These are phyloP conservation scores for Catharus bicknelli DNA, from an alignment of 2,113 vertebrate species.

Conservation along the genomic window DNA sequence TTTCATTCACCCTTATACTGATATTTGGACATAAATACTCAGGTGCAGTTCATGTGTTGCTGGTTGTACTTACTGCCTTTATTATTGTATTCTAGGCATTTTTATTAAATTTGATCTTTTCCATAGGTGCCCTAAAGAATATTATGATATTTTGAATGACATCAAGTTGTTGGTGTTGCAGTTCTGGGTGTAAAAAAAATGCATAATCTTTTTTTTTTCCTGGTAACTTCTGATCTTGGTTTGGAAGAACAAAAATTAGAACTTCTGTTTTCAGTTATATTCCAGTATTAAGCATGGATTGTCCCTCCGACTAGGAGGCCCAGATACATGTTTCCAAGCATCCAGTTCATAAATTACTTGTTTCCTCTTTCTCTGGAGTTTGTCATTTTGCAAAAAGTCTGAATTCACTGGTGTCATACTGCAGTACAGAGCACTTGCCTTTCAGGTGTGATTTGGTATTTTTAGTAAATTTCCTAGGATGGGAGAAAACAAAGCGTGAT, in stretches of 20 bases:
- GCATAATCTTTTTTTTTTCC: background rate
- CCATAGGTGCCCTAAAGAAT: background rate
- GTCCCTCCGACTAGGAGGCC: background rate
- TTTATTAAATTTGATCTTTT: background rate
- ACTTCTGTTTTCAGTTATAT: background rate
- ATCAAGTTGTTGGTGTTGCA: background rate
- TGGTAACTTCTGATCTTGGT: background rate
- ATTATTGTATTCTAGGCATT: background rate
- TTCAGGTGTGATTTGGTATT: background rate
- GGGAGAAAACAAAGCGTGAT: background rate
- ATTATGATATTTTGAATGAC: background rate
- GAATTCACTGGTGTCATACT: background rate
- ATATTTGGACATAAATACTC: background rate
- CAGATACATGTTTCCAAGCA: background rate
- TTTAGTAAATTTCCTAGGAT: background rate
- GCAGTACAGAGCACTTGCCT: accelerated
- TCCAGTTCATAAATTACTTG: background rate
- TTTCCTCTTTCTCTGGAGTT: background rate
- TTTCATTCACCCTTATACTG: background rate
- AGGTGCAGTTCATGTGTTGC: background rate
- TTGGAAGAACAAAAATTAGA: background rate
- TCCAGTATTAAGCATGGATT: background rate
- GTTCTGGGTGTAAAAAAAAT: background rate
- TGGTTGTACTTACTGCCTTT: background rate
- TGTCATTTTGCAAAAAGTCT: background rate